Evolutionary conservation across 2,797 vertebrate genomes (phyloP), one percentile per base, ranked within the genome.

Genomic region (Danio aesculapii): DNA sequence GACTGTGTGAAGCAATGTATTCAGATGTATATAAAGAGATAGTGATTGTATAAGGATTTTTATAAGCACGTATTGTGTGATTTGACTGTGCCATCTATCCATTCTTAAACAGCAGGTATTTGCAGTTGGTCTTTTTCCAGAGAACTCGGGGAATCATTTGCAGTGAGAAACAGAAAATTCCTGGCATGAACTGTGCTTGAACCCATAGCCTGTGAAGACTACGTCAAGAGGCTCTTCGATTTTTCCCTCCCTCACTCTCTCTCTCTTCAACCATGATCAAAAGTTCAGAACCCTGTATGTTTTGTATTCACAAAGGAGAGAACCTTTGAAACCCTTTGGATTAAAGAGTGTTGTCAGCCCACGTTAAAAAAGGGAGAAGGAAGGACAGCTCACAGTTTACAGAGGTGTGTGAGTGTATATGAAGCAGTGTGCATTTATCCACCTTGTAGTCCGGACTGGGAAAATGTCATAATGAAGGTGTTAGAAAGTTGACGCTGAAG

Each of bases 151-250:
- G 61, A 88, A 84, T 83, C 85, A 88, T 76, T 76, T 85, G 85
- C 91, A 89, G 90, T 90, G 93, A 91, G 88, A 90, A 89, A 90
- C 89, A 91, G 91, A 93, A 91, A 89, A 91, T 87, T 90, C 88
- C 91, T 90, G 90, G 87, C 7, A 88, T 93, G 93, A 94, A 95
- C 93, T 95, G 89, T 91, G 90, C 90, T 91, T 95, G 94, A 94
- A 95, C 94, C 82, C 87, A 85, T 73, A 49, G 86, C 83, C 88
- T 93, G 88, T 93, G 92, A 94, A 92, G 92, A 92, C 91, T 93
- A 92, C 88, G 92, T 93, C 87, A 88, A 91, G 89, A 92, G 87
- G 89, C 83, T 82, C 90, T 92, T 92, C 92, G 88, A 91, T 89
- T 92, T 92, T 94, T 90, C 89, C 86, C 90, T 70, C 46, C 69